Percentiles rank a stretch among this genome's conserved stretches.
phyloP scores from a whole-genome alignment of 2,113 vertebrate species.

The Sceloporus undulatus region DNA sequence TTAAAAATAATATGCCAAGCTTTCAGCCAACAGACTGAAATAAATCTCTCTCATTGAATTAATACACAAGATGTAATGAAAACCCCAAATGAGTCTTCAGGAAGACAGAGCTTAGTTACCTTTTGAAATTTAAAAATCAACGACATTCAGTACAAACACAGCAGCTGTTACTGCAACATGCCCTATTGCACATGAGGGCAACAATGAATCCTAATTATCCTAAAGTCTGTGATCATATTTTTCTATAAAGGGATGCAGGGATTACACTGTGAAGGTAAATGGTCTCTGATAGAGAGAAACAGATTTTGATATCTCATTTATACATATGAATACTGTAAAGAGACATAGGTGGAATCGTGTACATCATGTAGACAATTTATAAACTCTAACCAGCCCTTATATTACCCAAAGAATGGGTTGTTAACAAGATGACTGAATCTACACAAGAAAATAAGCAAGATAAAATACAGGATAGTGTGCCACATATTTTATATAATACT shows the following conservation, averaged over 20 bases:
- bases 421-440: not conserved
- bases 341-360: not conserved
- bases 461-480: not conserved
- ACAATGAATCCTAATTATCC: slow-evolving; percentile 12
- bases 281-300: not conserved
- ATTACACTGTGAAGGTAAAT: not conserved
- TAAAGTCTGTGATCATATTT: slow-evolving; percentile 5
- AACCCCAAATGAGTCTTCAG: not conserved
- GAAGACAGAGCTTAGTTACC: not conserved
- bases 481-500: not conserved
- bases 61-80: slow-evolving; percentile 6
- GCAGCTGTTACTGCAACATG: slow-evolving; percentile 23
- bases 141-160: not conserved
- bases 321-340: not conserved
- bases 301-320: not conserved
- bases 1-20: no score
- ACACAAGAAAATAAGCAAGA: not conserved
- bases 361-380: not conserved
- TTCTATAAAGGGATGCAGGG: slow-evolving; percentile 8
- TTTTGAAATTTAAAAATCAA: slow-evolving; percentile 30
- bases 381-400: not conserved
- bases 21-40: not conserved
- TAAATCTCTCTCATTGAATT: slow-evolving; percentile 10
- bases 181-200: slow-evolving; percentile 14
- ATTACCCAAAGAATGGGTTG: not conserved